phyloP scores from a whole-genome alignment of 2,797 vertebrate species.

The Spinibarbus caldwelli region DNA sequence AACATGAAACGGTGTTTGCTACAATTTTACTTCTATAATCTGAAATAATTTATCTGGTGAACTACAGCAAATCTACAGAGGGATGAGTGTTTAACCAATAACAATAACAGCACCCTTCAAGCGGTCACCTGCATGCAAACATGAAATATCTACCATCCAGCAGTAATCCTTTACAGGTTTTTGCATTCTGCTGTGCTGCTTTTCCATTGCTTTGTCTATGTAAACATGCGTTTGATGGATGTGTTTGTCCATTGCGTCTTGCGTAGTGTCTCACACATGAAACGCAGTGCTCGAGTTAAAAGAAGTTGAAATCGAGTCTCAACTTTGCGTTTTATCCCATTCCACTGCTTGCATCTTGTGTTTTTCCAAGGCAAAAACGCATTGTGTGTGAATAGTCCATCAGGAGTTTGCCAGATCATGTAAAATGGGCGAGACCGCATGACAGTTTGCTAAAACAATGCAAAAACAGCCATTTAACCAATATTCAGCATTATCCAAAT shows the following conservation, averaged over 20 bases:
- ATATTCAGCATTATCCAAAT: background rate
- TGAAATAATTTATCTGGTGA: background rate
- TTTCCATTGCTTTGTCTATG: background rate
- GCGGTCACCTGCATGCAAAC: background rate
- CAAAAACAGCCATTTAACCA: background rate
- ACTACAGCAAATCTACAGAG: background rate
- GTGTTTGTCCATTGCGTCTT: background rate
- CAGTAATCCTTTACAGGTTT: background rate
- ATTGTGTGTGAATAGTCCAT: too few relatives aligned
- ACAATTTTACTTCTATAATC: background rate
- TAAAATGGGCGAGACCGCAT: background rate
- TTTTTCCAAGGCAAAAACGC: background rate
- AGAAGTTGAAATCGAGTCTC: background rate
- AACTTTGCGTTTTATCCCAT: background rate
- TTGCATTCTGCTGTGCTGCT: background rate
- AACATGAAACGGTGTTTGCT: background rate
- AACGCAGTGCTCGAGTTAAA: background rate
- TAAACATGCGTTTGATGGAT: background rate
- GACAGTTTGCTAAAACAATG: background rate
- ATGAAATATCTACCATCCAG: background rate
- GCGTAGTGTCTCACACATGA: background rate
- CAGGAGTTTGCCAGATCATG: background rate
- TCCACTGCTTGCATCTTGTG: background rate
- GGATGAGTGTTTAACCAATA: background rate
- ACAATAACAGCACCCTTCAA: background rate